Percentiles rank a stretch among this genome's conserved stretches.
Conservation (phyloP, 2,888 invertebrate genomes). For the Tipula helvola region DNA sequence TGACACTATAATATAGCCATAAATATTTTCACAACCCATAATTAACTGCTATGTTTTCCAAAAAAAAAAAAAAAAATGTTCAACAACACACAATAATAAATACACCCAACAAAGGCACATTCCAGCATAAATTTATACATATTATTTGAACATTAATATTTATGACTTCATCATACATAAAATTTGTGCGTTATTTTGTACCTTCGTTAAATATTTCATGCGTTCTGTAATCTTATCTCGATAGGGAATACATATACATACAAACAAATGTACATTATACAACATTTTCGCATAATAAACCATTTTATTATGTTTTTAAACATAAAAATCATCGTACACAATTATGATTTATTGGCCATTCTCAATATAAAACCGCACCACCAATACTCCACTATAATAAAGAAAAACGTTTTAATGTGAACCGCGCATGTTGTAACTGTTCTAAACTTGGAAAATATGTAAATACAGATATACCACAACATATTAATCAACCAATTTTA, state of each 20-base stretch:
- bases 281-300: background rate
- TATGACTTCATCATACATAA: background rate
- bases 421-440: background rate
- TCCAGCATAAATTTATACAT: background rate
- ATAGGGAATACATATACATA: background rate
- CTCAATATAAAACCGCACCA: background rate
- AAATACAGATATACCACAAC: background rate
- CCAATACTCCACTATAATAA: background rate
- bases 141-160: background rate
- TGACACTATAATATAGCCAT: background rate
- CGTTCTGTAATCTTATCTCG: background rate
- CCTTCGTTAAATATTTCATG: background rate
- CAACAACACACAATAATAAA: background rate
- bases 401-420: background rate
- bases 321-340: background rate
- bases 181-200: background rate
- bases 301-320: background rate
- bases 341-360: background rate
- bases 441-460: background rate
- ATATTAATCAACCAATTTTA: background rate
- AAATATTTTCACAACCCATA: background rate
- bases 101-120: background rate
- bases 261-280: background rate
- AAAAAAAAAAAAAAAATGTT: background rate
- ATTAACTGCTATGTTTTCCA: background rate